A percentile compares a stretch with the other conserved stretches of the same genome.
Conservation (phyloP, 2,888 invertebrate genomes). For the Empis stercorea region DNA sequence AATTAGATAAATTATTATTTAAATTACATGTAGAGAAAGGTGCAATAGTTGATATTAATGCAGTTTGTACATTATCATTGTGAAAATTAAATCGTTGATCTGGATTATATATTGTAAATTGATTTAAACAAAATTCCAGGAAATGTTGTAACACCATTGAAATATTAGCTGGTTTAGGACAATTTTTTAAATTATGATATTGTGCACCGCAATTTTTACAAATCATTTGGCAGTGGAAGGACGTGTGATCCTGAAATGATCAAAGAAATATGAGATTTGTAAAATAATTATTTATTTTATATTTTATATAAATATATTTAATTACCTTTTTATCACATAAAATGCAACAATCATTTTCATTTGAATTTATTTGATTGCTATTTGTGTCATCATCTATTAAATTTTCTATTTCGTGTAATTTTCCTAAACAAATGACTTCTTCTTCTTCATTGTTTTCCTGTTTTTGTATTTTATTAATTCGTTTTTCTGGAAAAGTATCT, state of each 20-base stretch:
- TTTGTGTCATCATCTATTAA: constrained; percentile 21
- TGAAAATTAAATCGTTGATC: neutral
- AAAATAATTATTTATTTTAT: neutral
- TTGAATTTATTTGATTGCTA: neutral
- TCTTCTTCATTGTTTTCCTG: constrained; percentile 18
- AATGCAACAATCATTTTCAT: constrained; percentile 15
- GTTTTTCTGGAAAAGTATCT: neutral
- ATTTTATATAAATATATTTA: neutral
- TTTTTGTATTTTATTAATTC: neutral
- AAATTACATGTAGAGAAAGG: neutral
- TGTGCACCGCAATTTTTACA: constrained; percentile 28
- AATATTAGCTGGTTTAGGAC: constrained; percentile 26
- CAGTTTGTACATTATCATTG: neutral
- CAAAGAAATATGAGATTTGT: too few relatives aligned
- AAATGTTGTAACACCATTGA: constrained; percentile 26
- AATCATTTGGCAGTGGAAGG: constrained; percentile 29
- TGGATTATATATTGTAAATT: constrained; percentile 10
- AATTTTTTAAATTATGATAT: constrained; percentile 24
- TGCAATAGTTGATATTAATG: neutral
- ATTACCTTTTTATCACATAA: constrained; percentile 28
- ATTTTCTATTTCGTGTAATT: constrained; percentile 15
- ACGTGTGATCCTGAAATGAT: constrained; percentile 23
- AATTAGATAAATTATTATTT: too few relatives aligned
- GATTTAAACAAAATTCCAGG: constrained; percentile 30
- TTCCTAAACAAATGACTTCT: constrained; percentile 30